These are phyloP conservation scores for Lampris megalopsis DNA, from an alignment of 2,113 vertebrate genomes.

Conservation along the genomic window DNA sequence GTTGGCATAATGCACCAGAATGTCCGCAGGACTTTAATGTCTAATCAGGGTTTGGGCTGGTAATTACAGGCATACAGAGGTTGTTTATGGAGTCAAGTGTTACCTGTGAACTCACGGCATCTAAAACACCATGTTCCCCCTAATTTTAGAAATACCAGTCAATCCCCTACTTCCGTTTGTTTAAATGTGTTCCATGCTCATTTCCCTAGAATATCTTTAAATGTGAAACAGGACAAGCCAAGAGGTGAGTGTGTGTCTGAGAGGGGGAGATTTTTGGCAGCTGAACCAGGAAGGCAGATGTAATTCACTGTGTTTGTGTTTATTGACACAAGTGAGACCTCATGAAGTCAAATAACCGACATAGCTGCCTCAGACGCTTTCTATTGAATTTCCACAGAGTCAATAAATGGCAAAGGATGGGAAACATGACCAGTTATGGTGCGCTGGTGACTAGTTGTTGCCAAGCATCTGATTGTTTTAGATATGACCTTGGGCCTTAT, in stretches of 20 bases:
- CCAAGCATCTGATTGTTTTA: not conserved
- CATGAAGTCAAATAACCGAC: not conserved
- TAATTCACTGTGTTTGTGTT: slow-evolving; percentile 25
- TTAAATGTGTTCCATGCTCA: not conserved
- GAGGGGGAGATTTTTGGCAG: not conserved
- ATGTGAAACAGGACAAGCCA: slow-evolving; percentile 14
- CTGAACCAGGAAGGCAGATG: not conserved
- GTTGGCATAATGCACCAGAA: slow-evolving; percentile 3
- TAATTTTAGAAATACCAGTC: slow-evolving; percentile 46
- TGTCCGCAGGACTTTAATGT: slow-evolving; percentile 51
- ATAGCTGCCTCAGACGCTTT: not conserved
- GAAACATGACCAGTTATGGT: not conserved
- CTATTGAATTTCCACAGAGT: not conserved
- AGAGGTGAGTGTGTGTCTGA: not conserved
- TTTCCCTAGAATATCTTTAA: slow-evolving; percentile 10
- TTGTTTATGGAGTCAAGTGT: slow-evolving; percentile 50
- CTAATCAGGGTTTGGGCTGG: slow-evolving; percentile 43
- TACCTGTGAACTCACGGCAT: slow-evolving; percentile 45
- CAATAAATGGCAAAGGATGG: not conserved
- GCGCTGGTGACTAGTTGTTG: not conserved
- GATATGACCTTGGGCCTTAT: not conserved
- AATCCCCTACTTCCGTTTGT: slow-evolving; percentile 39
- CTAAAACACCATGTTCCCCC: slow-evolving; percentile 35
- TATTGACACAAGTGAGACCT: not conserved
- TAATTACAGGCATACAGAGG: slow-evolving; percentile 55